Evolutionary conservation across 53 echinoderm and acorn worm species (phyloP).

Genomic region (Hippasteria phrygiana): DNA sequence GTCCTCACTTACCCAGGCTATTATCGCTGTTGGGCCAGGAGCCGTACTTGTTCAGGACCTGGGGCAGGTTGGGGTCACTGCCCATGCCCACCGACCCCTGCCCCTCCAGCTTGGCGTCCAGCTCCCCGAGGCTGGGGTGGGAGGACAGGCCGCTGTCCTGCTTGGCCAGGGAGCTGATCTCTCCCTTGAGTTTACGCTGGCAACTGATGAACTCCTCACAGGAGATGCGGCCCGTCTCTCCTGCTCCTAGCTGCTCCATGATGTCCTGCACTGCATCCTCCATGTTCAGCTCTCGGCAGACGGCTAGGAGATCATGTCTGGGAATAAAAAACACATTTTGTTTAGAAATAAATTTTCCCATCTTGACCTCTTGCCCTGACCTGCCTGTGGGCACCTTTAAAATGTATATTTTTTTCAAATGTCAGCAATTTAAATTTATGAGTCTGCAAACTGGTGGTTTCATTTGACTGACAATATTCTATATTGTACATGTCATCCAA

Average conservation of each 20-base stretch:
- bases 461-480: too few species aligned
- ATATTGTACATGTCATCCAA: too few species aligned
- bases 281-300: slow-evolving; percentile 88
- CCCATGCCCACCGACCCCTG: slow-evolving; percentile 75
- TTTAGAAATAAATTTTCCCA: too few species aligned
- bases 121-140: slow-evolving; percentile 44
- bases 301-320: slow-evolving; percentile 82
- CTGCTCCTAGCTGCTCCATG: slow-evolving; percentile 88
- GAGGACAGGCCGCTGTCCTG: slow-evolving; percentile 51
- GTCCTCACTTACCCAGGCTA: slow-evolving; percentile 78
- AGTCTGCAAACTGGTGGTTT: too few species aligned
- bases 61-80: slow-evolving; percentile 77
- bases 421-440: too few species aligned
- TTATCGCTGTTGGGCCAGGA: slow-evolving; percentile 95
- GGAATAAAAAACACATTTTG: too few species aligned
- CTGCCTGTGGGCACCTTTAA: too few species aligned
- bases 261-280: slow-evolving; percentile 84
- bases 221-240: slow-evolving; percentile 83
- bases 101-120: slow-evolving; percentile 55
- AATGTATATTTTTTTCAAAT: too few species aligned
- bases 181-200: slow-evolving; percentile 77
- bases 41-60: slow-evolving; percentile 73
- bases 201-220: slow-evolving; percentile 81
- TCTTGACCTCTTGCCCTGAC: too few species aligned
- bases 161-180: slow-evolving; percentile 74